Evolutionary conservation across 2,888 invertebrate species (phyloP), one percentile per base, ranked within the genome.

Genomic region (Gari tellinella): DNA sequence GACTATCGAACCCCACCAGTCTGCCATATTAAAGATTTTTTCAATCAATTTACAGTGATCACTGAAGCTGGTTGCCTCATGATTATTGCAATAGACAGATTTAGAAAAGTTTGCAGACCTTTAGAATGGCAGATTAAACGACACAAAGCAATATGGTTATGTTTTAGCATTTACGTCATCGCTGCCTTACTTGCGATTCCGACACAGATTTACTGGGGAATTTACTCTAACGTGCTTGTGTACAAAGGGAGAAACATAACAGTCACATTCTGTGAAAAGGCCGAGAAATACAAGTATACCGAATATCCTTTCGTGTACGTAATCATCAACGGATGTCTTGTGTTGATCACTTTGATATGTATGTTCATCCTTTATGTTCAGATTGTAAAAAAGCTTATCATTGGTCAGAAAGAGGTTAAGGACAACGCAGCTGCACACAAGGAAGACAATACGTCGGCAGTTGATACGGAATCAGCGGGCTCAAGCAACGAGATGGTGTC

Each of bases 21-120:
- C 1, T 73, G 73, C 21, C 67, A 64, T 26, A 43, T 52, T 10
- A 72, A 63, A 31, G 62, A 66, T 0, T 67, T 72, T 26, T 64
- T 66, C 41, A 67, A 66, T 46, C 45, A 52, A 1, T 68, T 67
- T 19, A 67, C 67, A 17, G 58, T 73, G 0, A n/a, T 40, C 1
- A 55, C 48, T 2, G 66, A 67, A 15, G 67, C 73, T 2, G n/a
- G 63, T 1, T 58, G 63, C 23, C 51, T 68, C 19, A 40, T 58
- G 10, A 49, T 58, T 1, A 68, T 73, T 1, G 46, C 73, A n/a
- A 37, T 73, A 3, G 73, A 73, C 38, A 51, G 73, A 41, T 73
- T 58, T 25, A 7, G 57, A 37, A 73, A 73, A 46, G 60, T 68
- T 2, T 73, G 73, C 21, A 21, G 60, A 26, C 67, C 63, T 15